These are phyloP conservation scores for Chrysochloris asiatica DNA, from an alignment of 2,113 vertebrate genomes.

Conservation along the genomic window DNA sequence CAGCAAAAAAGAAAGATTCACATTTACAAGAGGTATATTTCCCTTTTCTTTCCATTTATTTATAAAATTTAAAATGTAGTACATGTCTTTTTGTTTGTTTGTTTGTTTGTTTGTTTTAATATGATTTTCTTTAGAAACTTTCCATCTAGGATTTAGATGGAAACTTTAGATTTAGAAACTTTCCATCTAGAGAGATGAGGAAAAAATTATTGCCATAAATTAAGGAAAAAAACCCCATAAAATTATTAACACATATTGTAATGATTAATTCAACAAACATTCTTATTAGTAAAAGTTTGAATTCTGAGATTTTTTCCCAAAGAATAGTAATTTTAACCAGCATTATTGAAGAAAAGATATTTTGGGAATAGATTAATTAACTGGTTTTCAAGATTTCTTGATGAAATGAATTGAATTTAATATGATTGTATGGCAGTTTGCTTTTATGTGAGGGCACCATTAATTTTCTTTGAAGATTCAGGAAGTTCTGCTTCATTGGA, in stretches of 20 bases:
- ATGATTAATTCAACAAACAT: background rate
- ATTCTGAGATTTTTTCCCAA: background rate
- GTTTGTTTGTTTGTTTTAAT: no score
- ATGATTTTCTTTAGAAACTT: background rate
- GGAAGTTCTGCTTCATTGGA: background rate
- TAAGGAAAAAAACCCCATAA: background rate
- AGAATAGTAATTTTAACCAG: background rate
- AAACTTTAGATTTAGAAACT: background rate
- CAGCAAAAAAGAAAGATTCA: conserved; percentile 97
- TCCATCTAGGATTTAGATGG: background rate
- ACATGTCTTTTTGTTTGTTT: background rate
- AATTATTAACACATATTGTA: background rate
- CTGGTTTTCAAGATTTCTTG: conserved; percentile 42
- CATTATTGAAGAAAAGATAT: background rate
- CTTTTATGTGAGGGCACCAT: conserved; percentile 3
- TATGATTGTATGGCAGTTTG: background rate
- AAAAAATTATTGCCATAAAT: background rate
- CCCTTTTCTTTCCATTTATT: conserved; percentile 34
- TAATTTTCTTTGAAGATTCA: background rate
- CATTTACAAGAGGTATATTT: conserved; percentile 94
- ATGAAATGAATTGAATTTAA: background rate
- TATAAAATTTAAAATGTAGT: background rate
- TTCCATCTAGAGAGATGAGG: background rate
- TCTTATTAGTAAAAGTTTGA: background rate
- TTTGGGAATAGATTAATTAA: conserved; percentile 1